These are phyloP conservation scores for Prenolepis imparis DNA, from an alignment of 2,888 invertebrate species.

Conservation along the genomic window DNA sequence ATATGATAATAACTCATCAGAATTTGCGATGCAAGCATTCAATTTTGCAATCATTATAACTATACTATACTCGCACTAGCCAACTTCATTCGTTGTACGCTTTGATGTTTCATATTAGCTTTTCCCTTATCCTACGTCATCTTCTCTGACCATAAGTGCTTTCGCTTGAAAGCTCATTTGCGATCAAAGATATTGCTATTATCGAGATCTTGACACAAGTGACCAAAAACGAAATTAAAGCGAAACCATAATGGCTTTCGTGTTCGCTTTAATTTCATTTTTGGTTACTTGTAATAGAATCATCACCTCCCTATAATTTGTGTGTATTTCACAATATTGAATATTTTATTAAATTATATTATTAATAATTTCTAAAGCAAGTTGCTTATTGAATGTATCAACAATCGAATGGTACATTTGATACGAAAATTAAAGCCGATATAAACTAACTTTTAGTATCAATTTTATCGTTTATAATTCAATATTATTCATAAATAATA, in stretches of 20 bases:
- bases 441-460: slow-evolving; percentile 1
- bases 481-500: background rate
- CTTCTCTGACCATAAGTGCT: slow-evolving; percentile 36
- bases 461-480: background rate
- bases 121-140: slow-evolving; percentile 22
- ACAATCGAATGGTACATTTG: background rate
- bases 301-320: background rate
- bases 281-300: background rate
- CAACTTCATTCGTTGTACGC: slow-evolving; percentile 23
- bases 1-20: background rate
- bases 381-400: background rate
- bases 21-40: background rate
- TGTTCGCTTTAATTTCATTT: background rate
- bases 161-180: slow-evolving; percentile 33
- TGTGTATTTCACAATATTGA: background rate
- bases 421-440: background rate
- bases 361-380: slow-evolving; percentile 1
- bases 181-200: slow-evolving; percentile 46
- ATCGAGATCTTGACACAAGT: background rate
- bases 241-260: too few species aligned
- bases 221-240: slow-evolving; percentile 12
- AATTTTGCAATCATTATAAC: background rate
- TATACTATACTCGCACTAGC: background rate
- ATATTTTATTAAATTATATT: background rate
- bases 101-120: slow-evolving; percentile 32